Conservation (phyloP, 2,888 invertebrate species). For the Adelognathus sp. region DNA sequence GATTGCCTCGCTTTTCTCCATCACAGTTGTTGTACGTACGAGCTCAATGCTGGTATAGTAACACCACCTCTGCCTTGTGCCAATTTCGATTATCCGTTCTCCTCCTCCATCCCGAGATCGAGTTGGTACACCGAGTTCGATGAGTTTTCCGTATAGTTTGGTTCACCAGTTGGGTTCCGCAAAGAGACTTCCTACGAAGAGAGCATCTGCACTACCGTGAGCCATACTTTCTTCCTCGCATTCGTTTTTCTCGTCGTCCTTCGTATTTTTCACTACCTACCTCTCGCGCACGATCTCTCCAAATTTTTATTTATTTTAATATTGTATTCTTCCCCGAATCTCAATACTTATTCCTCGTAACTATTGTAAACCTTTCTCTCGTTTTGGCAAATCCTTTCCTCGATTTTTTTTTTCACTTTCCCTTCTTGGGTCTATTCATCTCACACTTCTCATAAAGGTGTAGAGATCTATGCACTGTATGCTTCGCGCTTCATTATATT, state of each 20-base stretch:
- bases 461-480: no score
- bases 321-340: no score
- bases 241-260: slow-evolving; percentile 1
- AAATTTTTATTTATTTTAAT: no score
- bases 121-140: slow-evolving; percentile 41
- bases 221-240: neutral
- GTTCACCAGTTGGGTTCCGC: slow-evolving; percentile 9
- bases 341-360: no score
- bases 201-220: slow-evolving; percentile 20
- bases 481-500: no score
- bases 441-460: no score
- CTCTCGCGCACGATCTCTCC: no score
- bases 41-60: neutral
- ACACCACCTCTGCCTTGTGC: neutral
- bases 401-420: no score
- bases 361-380: no score
- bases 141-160: slow-evolving; percentile 37
- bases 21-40: neutral
- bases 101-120: slow-evolving; percentile 28
- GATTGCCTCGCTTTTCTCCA: neutral
- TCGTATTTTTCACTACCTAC: neutral
- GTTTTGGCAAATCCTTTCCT: no score
- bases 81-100: slow-evolving; percentile 23
- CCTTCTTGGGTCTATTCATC: no score
- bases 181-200: slow-evolving; percentile 23